phyloP scores from a whole-genome alignment of 2,888 invertebrate species.

The Ophion slaviceki region DNA sequence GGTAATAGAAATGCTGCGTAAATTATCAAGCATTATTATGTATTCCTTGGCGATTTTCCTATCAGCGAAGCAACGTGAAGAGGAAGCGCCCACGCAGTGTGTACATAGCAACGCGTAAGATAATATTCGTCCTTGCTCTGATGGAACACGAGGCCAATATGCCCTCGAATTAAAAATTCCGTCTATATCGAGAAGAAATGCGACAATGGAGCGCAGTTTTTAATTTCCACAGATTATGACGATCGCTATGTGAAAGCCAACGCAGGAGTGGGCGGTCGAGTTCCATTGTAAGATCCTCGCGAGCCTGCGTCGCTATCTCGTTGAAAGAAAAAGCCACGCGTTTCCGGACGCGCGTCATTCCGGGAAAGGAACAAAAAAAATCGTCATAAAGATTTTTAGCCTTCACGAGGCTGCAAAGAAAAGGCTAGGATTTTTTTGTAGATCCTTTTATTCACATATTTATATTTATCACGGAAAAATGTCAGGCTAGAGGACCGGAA shows the following conservation, averaged over 20 bases:
- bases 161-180: background rate
- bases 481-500: background rate
- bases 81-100: conserved; percentile 1
- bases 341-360: too few relatives aligned
- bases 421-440: too few relatives aligned
- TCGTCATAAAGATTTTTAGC: too few relatives aligned
- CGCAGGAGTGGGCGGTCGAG: background rate
- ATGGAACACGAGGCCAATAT: background rate
- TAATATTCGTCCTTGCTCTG: background rate
- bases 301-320: too few relatives aligned
- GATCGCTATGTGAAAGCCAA: background rate
- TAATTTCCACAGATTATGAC: conserved; percentile 41
- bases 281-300: background rate
- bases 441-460: too few relatives aligned
- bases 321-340: background rate
- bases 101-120: background rate
- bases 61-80: background rate
- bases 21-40: background rate
- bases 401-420: too few relatives aligned
- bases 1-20: background rate
- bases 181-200: background rate
- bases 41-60: background rate
- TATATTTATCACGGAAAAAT: background rate
- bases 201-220: conserved; percentile 24
- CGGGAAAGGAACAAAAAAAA: too few relatives aligned